These are phyloP conservation scores for Agrochola lota DNA, from an alignment of 2,888 invertebrate genomes.

Conservation along the genomic window DNA sequence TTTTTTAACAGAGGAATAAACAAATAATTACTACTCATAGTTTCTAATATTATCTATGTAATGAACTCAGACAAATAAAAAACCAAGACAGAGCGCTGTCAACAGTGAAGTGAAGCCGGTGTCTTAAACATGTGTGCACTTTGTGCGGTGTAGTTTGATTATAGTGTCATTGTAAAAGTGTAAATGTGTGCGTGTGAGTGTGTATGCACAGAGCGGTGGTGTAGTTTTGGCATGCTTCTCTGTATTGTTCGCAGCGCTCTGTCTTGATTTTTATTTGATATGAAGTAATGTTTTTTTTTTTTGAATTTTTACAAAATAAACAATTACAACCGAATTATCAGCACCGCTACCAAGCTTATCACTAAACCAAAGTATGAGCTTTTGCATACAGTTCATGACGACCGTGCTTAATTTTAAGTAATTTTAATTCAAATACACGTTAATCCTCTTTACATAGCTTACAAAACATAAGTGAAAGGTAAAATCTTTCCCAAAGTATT, in stretches of 20 bases:
- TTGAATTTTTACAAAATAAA: neutral
- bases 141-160: too few relatives aligned
- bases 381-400: neutral
- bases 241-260: too few relatives aligned
- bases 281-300: too few relatives aligned
- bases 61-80: too few relatives aligned
- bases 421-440: neutral
- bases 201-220: too few relatives aligned
- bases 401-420: neutral
- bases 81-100: too few relatives aligned
- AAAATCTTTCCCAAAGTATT: slow-evolving; percentile 3
- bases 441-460: neutral
- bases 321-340: neutral
- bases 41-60: neutral
- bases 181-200: too few relatives aligned
- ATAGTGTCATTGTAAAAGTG: too few relatives aligned
- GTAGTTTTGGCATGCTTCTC: too few relatives aligned
- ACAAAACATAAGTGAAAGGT: neutral
- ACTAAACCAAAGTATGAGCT: neutral
- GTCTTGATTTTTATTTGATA: too few relatives aligned
- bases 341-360: neutral
- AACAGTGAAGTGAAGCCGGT: too few relatives aligned
- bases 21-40: neutral
- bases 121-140: too few relatives aligned
- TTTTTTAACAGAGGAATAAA: neutral